Conservation (phyloP, 2,797 vertebrate species). For the Diglossa cyanea region DNA sequence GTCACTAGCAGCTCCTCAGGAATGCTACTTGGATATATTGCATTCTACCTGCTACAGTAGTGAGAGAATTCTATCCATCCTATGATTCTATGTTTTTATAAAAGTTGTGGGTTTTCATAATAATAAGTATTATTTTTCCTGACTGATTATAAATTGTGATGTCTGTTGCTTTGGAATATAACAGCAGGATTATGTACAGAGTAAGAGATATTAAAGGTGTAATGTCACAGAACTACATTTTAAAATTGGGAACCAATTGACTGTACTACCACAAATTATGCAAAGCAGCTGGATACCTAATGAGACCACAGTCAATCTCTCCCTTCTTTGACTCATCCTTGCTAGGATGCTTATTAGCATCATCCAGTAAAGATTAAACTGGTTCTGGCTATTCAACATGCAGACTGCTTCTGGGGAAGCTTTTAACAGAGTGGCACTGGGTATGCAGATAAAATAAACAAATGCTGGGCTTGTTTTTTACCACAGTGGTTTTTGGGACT, state of each 20-base stretch:
- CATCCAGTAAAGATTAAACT: background rate
- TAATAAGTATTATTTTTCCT: background rate
- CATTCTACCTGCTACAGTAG: background rate
- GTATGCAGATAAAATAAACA: background rate
- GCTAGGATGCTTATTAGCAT: background rate
- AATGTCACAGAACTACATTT: background rate
- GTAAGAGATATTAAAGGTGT: background rate
- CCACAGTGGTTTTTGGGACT: background rate
- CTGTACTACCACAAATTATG: background rate
- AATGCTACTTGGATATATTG: background rate
- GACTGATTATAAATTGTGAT: background rate
- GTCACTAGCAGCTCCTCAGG: background rate
- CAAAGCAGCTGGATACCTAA: background rate
- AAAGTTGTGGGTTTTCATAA: background rate
- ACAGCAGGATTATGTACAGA: background rate
- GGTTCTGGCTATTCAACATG: background rate
- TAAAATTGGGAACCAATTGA: background rate
- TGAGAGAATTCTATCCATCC: background rate
- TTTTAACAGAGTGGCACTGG: background rate
- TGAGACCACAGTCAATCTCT: background rate
- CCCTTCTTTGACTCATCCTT: background rate
- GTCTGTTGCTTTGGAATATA: background rate
- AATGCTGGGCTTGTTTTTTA: background rate
- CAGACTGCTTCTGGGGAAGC: background rate
- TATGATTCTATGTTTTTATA: background rate